Evolutionary conservation across 2,888 invertebrate genomes (phyloP).

Genomic region (Exocentrus adspersus): DNA sequence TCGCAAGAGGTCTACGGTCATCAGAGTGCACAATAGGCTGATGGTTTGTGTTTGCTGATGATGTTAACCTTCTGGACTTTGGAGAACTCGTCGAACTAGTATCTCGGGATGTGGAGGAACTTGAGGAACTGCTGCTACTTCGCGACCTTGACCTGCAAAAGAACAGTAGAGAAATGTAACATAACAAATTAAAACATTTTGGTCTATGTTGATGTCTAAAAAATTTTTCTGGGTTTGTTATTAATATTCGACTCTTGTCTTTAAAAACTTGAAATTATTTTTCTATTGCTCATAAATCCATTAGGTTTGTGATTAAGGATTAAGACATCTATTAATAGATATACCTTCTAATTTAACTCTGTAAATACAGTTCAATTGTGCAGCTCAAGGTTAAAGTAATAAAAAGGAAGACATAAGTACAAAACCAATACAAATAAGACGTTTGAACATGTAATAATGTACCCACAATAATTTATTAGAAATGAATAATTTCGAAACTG

Average conservation of each 20-base stretch:
- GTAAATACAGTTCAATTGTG: background rate
- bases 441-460: too few relatives aligned
- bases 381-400: background rate
- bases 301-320: too few relatives aligned
- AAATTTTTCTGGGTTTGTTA: too few relatives aligned
- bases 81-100: constrained; percentile 70
- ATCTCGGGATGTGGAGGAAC: constrained; percentile 72
- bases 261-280: too few relatives aligned
- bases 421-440: background rate
- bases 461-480: background rate
- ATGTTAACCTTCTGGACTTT: constrained; percentile 63
- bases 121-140: constrained; percentile 69
- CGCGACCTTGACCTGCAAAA: constrained; percentile 63
- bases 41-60: constrained; percentile 57
- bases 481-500: too few relatives aligned
- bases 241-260: too few relatives aligned
- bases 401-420: background rate
- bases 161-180: background rate
- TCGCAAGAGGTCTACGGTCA: constrained; percentile 84
- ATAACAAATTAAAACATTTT: too few relatives aligned
- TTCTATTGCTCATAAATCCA: too few relatives aligned
- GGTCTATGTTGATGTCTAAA: too few relatives aligned
- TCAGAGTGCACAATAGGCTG: constrained; percentile 64
- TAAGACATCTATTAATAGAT: too few relatives aligned
- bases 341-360: too few relatives aligned